Base-by-base conservation (phyloP, 1,140 invertebrate species). In the Temnothorax longispinosus region DNA sequence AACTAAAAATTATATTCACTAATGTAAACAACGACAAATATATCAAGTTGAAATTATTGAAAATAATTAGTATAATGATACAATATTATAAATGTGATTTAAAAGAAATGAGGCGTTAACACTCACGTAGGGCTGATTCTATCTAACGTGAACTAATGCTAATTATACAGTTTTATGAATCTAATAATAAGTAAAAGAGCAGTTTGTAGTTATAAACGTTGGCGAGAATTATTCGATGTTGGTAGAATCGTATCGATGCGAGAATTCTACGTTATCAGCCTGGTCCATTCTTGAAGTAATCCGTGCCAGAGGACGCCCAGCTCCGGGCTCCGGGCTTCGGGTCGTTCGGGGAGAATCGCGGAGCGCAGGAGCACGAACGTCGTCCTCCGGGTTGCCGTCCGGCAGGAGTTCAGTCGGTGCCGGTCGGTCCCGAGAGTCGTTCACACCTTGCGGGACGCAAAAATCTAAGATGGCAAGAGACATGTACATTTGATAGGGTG, bases 351-450 rank as follows among this genome's bases (percentile, higher is more conserved):
- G 35, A 15, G 27, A 38, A 7, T 69, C 6, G 47, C 27, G 62
- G 13, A 35, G 89, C 89, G 89, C 89, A 90, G 89, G 89, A 91
- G 62, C 62, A 72, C 50, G 56, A 72, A 77, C 4, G 60, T 90
- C 18, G 84, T 90, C 78, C 82, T 92, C 84, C 67, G 91, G 88
- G 91, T 92, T 92, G 92, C 87, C 90, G 86, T 85, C 88, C 82
- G 89, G 32, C 92, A 93, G 93, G 93, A 91, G 93, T 93, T 93
- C 88, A 93, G 93, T 94, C 89, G 90, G 92, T 92, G 91, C 90
- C 89, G 80, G 93, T 93, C 77, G 90, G 93, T 93, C 91, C 91
- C 93, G 93, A 93, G 92, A 93, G 89, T 88, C 92, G 93, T 93
- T 93, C 90, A 92, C 76, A 90, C 87, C 54, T 77, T 88, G 81